Base-by-base conservation (phyloP, 2,888 invertebrate genomes). In the Nemurella pictetii region DNA sequence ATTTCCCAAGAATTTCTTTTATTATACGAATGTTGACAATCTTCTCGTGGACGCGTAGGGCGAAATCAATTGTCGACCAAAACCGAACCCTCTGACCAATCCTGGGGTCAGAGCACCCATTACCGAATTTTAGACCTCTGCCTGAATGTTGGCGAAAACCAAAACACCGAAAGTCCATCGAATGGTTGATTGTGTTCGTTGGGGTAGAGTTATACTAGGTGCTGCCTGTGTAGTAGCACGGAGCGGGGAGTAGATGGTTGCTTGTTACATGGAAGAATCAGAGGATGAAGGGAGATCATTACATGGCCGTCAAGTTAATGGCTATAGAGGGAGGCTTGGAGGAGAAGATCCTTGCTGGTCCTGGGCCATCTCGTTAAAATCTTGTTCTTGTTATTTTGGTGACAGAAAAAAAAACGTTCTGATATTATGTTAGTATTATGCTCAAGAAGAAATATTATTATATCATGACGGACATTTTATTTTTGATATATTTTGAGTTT, bases 211-310 rank as follows among this genome's bases (percentile, higher is more conserved):
- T n/a, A n/a, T n/a, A n/a, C n/a, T n/a, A n/a, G n/a, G n/a, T n/a
- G n/a, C n/a, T 35, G 35, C 35, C 35, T 35, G 12, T 12, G 55
- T 55, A 20, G 15, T 1, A 15, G 20, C 55, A 55, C 55, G 20
- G 55, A 1, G 20, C 20, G 20, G 55, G 55, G 78, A 32, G 80
- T 80, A 36, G 32, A 80, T 80, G 80, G 80, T n/a, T 35, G 30
- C 80, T 80, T 80, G 80, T 35, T 80, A 80, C 32, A 55, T 80
- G 35, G 25, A n/a, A 32, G 80, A 80, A 35, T 80, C 80, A 75
- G 32, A 36, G 35, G 80, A 32, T 25, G 30, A 32, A 35, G 32
- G 80, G 80, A 80, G 80, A 80, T 80, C 80, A 80, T 80, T 80
- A 80, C 80, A 80, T n/a, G 55, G 20, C 55, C 9, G 55, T 55